Conservation (phyloP, 1,140 invertebrate genomes). For the Leguminivora glycinivorella region DNA sequence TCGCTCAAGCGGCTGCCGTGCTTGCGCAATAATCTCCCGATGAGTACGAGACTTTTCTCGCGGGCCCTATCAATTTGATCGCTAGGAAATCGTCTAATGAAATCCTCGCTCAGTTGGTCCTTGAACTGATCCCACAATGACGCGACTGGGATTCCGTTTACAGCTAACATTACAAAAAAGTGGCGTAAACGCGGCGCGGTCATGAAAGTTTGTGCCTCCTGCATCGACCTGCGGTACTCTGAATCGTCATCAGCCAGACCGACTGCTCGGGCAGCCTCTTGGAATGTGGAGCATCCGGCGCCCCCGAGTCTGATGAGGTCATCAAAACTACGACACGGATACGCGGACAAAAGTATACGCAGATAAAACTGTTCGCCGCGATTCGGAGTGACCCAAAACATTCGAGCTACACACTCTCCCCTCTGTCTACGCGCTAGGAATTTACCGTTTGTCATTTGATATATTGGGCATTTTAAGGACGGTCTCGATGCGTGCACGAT, state of each 20-base stretch:
- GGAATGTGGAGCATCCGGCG: neutral
- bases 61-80: neutral
- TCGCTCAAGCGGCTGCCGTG: neutral
- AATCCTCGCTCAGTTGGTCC: constrained; percentile 5
- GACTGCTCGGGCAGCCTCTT: constrained; percentile 1
- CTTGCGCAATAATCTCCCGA: neutral
- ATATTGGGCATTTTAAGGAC: neutral
- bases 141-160: neutral
- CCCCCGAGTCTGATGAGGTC: neutral
- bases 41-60: constrained; percentile 6
- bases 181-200: constrained; percentile 1
- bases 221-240: neutral
- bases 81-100: constrained; percentile 3
- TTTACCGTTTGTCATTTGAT: too few relatives aligned
- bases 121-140: neutral
- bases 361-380: constrained; percentile 2
- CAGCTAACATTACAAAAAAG: constrained; percentile 6
- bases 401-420: neutral
- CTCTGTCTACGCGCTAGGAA: too few relatives aligned
- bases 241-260: neutral
- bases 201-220: constrained; percentile 2
- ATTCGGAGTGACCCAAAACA: neutral
- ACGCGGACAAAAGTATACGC: neutral
- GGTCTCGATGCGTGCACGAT: neutral
- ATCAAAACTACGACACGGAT: constrained; percentile 6